phyloP scores from a whole-genome alignment of 2,113 vertebrate species.

The Apeltes quadracus region DNA sequence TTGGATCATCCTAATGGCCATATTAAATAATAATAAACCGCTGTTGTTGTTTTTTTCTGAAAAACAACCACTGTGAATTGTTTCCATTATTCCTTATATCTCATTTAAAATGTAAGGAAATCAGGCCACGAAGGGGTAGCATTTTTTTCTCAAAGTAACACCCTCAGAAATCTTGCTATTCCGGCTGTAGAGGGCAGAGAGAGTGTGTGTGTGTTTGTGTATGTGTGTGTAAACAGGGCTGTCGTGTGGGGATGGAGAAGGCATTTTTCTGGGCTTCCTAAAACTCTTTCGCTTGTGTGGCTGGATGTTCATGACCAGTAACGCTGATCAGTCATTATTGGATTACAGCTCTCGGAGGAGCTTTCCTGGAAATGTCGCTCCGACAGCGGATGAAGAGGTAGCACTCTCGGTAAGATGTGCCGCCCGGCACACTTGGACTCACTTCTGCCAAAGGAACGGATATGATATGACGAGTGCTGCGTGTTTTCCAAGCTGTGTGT shows the following conservation, averaged over 20 bases:
- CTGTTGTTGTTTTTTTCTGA: neutral
- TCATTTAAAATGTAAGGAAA: no score
- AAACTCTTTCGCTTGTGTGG: neutral
- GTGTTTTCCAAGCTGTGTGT: neutral
- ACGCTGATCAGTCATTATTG: conserved; percentile 60
- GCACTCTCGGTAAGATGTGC: conserved; percentile 60
- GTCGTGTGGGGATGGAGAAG: neutral
- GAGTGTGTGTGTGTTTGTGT: neutral
- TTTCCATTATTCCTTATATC: neutral
- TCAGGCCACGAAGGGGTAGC: neutral
- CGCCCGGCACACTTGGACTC: neutral
- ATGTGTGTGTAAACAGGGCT: neutral
- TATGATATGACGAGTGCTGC: neutral
- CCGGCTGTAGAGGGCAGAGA: no score
- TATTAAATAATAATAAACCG: neutral
- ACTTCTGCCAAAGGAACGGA: conserved; percentile 7
- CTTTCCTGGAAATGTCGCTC: conserved; percentile 1
- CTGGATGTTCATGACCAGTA: neutral
- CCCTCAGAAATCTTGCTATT: neutral
- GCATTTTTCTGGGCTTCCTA: neutral
- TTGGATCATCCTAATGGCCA: neutral
- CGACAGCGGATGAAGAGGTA: conserved; percentile 33
- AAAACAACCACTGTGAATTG: neutral
- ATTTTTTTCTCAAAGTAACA: neutral
- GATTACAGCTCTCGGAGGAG: conserved; percentile 61